Evolutionary conservation across 1,140 invertebrate genomes (phyloP), one percentile per base, ranked within the genome.

Genomic region (Polypedilum vanderplanki): DNA sequence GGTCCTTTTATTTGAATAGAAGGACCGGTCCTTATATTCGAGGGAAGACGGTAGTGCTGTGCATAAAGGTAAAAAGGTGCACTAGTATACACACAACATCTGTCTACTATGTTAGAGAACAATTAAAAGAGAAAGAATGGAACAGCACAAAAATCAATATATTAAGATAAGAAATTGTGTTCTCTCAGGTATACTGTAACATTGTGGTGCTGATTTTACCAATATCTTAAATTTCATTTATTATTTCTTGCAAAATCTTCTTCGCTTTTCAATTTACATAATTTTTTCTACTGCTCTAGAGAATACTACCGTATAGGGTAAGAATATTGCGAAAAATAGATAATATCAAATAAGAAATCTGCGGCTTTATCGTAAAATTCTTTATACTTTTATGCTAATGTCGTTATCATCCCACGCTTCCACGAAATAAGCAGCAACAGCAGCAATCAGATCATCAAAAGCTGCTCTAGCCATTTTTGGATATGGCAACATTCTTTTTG

Each of bases 61-160:
- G 24, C 24, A 33, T 33, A 5, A 33, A 57, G 46, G 46, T 57
- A 57, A 57, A 57, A 57, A 57, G 46, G 46, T 57, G 46, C 46
- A 57, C 46, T n/a, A 57, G 12, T 4, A 57, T 57, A n/a, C 46
- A 57, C 46, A 57, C 12, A 12, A 57, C 46, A 57, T 57, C 46
- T 57, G 46, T 57, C 46, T 57, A n/a, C 3, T 15, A 57, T 57
- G 24, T 33, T 33, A 3, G 5, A 33, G 46, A 57, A 57, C 46
- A 57, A 57, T 57, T 57, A 57, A 57, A 57, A 33, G 5, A 33
- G 24, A 33, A 5, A 33, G n/a, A n/a, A n/a, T n/a, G n/a, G n/a
- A n/a, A n/a, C n/a, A n/a, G n/a, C n/a, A n/a, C n/a, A 57, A 57
- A 15, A 57, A 57, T 57, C 46, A 57, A 57, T 57, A n/a, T 57